Evolutionary conservation across 2,888 invertebrate species (phyloP).

Genomic region (Rutpela maculata): DNA sequence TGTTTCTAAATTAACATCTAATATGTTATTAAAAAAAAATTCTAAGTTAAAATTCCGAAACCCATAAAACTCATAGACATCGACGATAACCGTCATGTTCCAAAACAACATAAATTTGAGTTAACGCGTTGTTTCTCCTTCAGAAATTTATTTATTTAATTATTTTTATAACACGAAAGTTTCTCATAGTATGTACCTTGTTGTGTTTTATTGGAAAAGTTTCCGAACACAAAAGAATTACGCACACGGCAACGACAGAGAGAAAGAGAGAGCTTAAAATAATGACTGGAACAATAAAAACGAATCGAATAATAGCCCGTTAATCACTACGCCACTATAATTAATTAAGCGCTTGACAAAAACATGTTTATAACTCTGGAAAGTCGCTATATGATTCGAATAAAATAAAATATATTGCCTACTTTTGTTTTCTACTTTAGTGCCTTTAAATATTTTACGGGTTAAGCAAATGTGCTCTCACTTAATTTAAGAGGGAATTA

Average conservation of each 20-base stretch:
- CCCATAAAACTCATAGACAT: too few species aligned
- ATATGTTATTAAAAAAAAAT: too few species aligned
- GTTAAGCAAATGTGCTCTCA: constrained; percentile 16
- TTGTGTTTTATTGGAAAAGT: constrained; percentile 27
- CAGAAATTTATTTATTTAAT: constrained; percentile 14
- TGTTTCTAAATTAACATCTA: too few species aligned
- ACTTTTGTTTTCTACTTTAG: constrained; percentile 36
- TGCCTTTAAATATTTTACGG: constrained; percentile 28
- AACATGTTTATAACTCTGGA: constrained; percentile 45
- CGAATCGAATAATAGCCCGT: constrained; percentile 47
- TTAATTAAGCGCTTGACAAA: constrained; percentile 50
- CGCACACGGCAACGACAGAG: constrained; percentile 5
- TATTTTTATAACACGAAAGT: constrained; percentile 10
- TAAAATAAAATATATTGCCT: constrained; percentile 38
- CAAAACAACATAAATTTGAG: neutral
- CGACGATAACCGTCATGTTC: too few species aligned
- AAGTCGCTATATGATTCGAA: constrained; percentile 36
- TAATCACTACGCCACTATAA: constrained; percentile 46
- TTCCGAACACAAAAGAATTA: constrained; percentile 22
- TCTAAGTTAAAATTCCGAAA: too few species aligned
- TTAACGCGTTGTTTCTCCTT: neutral
- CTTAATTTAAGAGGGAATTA: constrained; percentile 31
- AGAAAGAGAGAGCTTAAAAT: constrained; percentile 35
- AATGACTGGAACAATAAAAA: constrained; percentile 46
- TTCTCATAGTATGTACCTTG: neutral